Conservation (phyloP, 2,797 vertebrate species). For the Argyrosomus regius region DNA sequence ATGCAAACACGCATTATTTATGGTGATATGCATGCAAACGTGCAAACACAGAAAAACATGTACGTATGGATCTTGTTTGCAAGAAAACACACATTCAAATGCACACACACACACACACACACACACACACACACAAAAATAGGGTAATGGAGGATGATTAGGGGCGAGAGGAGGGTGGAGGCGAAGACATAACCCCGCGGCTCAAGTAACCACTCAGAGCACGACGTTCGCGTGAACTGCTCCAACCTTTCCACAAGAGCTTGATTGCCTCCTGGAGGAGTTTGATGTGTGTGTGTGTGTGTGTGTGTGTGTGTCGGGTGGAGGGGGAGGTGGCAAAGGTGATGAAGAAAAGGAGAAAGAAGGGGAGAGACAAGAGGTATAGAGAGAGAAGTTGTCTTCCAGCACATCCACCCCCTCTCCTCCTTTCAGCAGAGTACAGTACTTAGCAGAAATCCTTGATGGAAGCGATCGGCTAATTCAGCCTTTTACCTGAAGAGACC, state of each 20-base stretch:
- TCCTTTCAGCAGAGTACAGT: constrained; percentile 55
- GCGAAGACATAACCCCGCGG: constrained; percentile 79
- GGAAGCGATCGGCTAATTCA: constrained; percentile 69
- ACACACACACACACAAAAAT: constrained; percentile 45
- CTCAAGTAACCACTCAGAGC: constrained; percentile 78
- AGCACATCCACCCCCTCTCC: constrained; percentile 15
- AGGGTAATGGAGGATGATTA: constrained; percentile 81
- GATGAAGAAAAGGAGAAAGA: constrained; percentile 71
- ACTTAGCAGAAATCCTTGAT: constrained; percentile 78
- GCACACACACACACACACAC: constrained; percentile 25
- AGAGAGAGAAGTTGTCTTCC: constrained; percentile 64
- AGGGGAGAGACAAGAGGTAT: constrained; percentile 46
- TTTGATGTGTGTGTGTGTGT: not conserved
- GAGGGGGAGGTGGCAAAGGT: constrained; percentile 35
- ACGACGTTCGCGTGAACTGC: constrained; percentile 57
- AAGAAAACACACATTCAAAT: constrained; percentile 26
- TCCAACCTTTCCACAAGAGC: constrained; percentile 76
- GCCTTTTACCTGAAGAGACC: constrained; percentile 75
- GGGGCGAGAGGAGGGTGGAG: constrained; percentile 57
- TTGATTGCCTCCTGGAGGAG: constrained; percentile 81
- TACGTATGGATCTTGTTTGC: constrained; percentile 21
- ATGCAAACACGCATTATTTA: constrained; percentile 59
- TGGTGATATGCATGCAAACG: not conserved
- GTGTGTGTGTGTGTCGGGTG: constrained; percentile 13
- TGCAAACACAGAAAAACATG: constrained; percentile 11